phyloP scores from a whole-genome alignment of 2,113 vertebrate genomes.

The Poeciliopsis retropinna region DNA sequence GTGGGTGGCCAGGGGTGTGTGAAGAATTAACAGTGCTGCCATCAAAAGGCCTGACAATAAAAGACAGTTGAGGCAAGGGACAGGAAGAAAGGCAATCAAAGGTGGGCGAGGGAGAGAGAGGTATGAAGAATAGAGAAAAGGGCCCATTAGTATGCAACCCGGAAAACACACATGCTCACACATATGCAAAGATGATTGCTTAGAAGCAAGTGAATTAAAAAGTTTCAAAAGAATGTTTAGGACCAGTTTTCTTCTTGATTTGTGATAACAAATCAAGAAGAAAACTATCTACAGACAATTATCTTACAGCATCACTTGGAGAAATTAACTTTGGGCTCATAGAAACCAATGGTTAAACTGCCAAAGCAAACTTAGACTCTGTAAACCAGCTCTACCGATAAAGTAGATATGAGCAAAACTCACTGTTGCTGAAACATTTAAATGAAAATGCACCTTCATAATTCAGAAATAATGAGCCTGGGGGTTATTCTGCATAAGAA shows the following conservation, averaged over 20 bases:
- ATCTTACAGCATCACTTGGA: slow-evolving; percentile 1
- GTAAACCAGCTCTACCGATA: background rate
- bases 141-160: slow-evolving; percentile 45
- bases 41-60: slow-evolving; percentile 57
- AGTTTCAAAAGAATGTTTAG: background rate
- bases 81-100: slow-evolving; percentile 19
- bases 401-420: background rate
- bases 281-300: too few relatives aligned
- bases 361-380: background rate
- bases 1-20: slow-evolving; percentile 47
- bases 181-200: slow-evolving; percentile 33
- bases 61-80: slow-evolving; percentile 32
- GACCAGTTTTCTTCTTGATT: slow-evolving; percentile 15
- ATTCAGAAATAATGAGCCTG: background rate
- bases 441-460: background rate
- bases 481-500: background rate
- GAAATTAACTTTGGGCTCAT: background rate
- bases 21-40: slow-evolving; percentile 46
- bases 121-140: slow-evolving; percentile 35
- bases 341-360: background rate
- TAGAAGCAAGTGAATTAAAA: slow-evolving; percentile 24
- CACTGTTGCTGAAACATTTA: too few relatives aligned
- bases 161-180: background rate
- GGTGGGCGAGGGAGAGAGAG: slow-evolving; percentile 4
- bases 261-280: slow-evolving; percentile 14